Base-by-base conservation (phyloP, 2,888 invertebrate species). In the Heliconius ismenius region DNA sequence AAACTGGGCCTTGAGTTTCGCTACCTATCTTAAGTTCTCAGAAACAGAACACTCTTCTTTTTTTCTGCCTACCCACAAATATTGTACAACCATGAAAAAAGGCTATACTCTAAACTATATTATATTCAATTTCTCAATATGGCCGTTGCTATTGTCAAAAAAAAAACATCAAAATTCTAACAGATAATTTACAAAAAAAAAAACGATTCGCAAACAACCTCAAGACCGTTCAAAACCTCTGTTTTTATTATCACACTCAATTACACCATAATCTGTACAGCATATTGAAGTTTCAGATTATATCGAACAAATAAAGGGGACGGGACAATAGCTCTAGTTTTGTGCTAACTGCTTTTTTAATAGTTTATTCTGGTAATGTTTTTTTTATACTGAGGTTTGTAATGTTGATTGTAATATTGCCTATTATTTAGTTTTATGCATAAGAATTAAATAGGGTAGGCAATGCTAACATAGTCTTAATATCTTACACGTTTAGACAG, bases 281-380 rank as follows among this genome's bases (percentile, higher is more conserved):
- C 62, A 76, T 76, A 73, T 76, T 76, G 65, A 62, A 67, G 73
- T 76, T 76, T 60, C 76, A 72, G 76, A 73, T 76, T 60, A 76
- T 21, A n/a, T 70, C 32, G 32, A 15, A 70, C 36, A 70, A 70
- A 54, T 21, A 65, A 72, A 58, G 36, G 49, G 39, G 58, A 43
- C 24, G 62, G 68, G 73, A 76, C 70, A 70, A 70, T 54, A 36
- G 73, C n/a, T 70, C 13, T 54, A 28, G 43, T 49, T 21, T 21
- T 21, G 49, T 21, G 54, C 54, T 70, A 58, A 70, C 58, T 58
- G 32, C 6, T 28, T 58, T 70, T 70, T 58, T 58, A 70, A 6
- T 58, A 24, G 18, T 58, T n/a, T 32, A n/a, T 26, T 62, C 26
- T 15, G 24, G 26, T 24, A 67, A 24, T 67, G 15, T 39, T 39